Evolutionary conservation across 1,140 invertebrate species (phyloP).

Genomic region (Diabrotica undecimpunctata): DNA sequence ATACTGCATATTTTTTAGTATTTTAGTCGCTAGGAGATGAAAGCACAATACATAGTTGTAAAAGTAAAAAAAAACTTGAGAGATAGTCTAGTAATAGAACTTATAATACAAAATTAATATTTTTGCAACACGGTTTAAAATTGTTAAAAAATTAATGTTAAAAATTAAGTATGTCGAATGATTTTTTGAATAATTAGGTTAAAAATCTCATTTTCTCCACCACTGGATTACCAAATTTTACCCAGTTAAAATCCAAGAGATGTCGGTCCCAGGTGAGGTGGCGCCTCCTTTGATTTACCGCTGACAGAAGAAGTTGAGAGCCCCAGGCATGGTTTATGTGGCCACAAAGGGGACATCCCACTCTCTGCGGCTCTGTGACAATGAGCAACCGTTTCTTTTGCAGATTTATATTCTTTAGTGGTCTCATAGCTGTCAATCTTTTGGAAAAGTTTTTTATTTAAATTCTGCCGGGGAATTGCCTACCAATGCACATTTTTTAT

Average conservation of each 20-base stretch:
- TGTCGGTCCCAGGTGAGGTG: conserved; percentile 33
- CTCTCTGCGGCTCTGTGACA: conserved; percentile 25
- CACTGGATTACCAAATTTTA: background rate
- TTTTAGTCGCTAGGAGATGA: no score
- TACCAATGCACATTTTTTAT: background rate
- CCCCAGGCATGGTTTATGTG: conserved; percentile 33
- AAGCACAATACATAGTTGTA: no score
- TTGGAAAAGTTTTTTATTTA: conserved; percentile 1
- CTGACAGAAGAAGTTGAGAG: conserved; percentile 29
- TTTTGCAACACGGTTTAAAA: no score
- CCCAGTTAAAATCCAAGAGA: conserved; percentile 13
- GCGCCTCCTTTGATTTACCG: conserved; percentile 40
- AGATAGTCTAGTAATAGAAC: no score
- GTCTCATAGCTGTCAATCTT: conserved; percentile 37
- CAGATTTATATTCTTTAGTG: conserved; percentile 37
- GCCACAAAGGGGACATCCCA: conserved; percentile 24
- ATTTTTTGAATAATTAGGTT: no score
- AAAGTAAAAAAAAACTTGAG: no score
- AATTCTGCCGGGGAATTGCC: background rate
- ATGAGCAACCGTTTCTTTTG: conserved; percentile 32
- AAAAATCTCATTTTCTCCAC: background rate
- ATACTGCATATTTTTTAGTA: no score
- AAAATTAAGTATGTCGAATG: no score
- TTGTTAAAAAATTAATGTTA: no score
- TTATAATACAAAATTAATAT: no score